phyloP scores from a whole-genome alignment of 1,140 invertebrate species.

The Aphaenogaster rudis region DNA sequence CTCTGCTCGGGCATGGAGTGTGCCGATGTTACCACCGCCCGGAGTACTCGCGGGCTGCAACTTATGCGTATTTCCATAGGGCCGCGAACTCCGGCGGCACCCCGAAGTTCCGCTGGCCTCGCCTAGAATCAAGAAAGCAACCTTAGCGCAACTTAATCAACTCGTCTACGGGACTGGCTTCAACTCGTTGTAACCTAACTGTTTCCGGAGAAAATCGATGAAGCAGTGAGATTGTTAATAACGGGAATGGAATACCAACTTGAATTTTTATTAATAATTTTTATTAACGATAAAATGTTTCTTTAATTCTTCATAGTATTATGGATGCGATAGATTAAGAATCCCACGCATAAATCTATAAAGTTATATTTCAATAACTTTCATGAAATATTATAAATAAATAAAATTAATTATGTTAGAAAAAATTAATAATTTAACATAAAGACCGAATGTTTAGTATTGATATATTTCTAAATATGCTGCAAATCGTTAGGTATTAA shows the following conservation, averaged over 20 bases:
- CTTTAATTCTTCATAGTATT: background rate
- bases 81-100: slow-evolving; percentile 18
- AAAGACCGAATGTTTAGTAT: background rate
- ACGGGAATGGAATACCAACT: background rate
- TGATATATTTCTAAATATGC: background rate
- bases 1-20: slow-evolving; percentile 19
- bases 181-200: background rate
- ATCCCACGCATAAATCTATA: background rate
- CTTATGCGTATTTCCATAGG: slow-evolving; percentile 44
- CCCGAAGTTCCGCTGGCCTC: slow-evolving; percentile 24
- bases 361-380: background rate
- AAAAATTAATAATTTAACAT: background rate
- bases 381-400: background rate
- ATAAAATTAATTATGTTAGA: background rate
- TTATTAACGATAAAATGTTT: background rate
- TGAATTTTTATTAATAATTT: background rate
- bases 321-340: background rate
- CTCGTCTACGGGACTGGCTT: slow-evolving; percentile 6
- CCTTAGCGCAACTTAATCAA: slow-evolving; percentile 43
- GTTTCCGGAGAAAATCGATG: slow-evolving; percentile 6
- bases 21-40: slow-evolving; percentile 33
- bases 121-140: slow-evolving; percentile 39
- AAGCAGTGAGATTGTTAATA: background rate
- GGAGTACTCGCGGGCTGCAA: slow-evolving; percentile 33
- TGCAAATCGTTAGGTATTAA: background rate